Base-by-base conservation (phyloP, 2,797 vertebrate genomes). In the Xyrichtys novacula region DNA sequence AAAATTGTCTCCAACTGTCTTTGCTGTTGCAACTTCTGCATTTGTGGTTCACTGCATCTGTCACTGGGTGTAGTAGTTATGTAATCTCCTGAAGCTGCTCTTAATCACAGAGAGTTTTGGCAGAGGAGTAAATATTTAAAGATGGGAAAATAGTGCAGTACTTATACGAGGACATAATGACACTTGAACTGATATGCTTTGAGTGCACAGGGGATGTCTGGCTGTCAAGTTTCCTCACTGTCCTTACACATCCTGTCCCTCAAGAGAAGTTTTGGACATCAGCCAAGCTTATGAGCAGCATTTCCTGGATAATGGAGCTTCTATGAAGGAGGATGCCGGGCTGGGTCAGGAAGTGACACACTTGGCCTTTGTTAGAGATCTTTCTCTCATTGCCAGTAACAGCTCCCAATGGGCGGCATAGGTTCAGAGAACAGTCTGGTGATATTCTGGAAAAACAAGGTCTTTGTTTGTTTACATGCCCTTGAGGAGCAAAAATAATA, bases 291-390 rank as follows among this genome's bases (percentile, higher is more conserved):
- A 23, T 62, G 60, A 53, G 46, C 29, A 71, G 55, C 65, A 50
- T 78, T 85, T 84, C 65, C 77, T 61, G 59, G 68, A 74, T 67
- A 78, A 79, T 71, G 15, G 1, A 60, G 77, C 20, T 49, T 77
- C 72, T 58, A 65, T 71, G 60, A 69, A 78, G 71, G 49, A 71
- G 66, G 78, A 85, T 80, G 68, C 69, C 65, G 46, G 48, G 65
- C 74, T 74, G 2, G 12, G 66, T 71, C 78, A 85, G 88, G 90
- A 92, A 89, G 65, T 87, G 83, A 85, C 81, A 85, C 56, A 71
- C 61, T 76, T 82, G 78, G 62, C 71, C 70, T 79, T 73, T 85
- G 81, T 84, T 81, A 83, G 85, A 75, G 74, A 71, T 82, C 86
- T 81, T 91, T 85, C 89, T 88, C 65, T 86, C 28, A 36, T 55